These are phyloP conservation scores for Echinometra lucunter DNA, from an alignment of 53 echinoderm and acorn worm genomes.

Conservation along the genomic window DNA sequence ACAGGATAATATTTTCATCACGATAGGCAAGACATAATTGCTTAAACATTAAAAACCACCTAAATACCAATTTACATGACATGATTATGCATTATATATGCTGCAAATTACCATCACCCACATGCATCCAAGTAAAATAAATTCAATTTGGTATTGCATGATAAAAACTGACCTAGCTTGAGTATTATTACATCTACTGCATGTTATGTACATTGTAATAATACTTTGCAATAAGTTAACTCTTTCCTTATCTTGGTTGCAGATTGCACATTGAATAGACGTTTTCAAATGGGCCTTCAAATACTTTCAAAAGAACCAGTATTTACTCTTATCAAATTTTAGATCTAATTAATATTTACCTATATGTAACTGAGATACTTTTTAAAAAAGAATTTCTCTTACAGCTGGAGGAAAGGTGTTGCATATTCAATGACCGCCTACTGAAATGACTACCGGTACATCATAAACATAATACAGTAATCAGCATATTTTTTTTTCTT, in stretches of 20 bases:
- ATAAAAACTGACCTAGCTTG: not conserved
- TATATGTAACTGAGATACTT: not conserved
- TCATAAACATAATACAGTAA: not conserved
- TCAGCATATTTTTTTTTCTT: not conserved
- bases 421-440: not conserved
- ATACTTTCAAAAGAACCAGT: not conserved
- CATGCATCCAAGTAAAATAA: not conserved
- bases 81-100: not conserved
- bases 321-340: not conserved
- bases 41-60: not conserved
- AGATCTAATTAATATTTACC: not conserved
- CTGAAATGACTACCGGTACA: not conserved
- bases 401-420: too few species aligned
- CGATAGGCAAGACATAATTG: not conserved
- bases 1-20: not conserved
- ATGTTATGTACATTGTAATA: conserved; percentile 26
- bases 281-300: not conserved
- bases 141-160: not conserved
- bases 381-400: too few species aligned
- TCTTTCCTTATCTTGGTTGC: not conserved
- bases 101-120: not conserved
- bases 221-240: not conserved
- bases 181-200: not conserved
- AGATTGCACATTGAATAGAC: not conserved
- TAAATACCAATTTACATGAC: conserved; percentile 1